Evolutionary conservation across 2,888 invertebrate species (phyloP).

Genomic region (Stenodera caucasica): DNA sequence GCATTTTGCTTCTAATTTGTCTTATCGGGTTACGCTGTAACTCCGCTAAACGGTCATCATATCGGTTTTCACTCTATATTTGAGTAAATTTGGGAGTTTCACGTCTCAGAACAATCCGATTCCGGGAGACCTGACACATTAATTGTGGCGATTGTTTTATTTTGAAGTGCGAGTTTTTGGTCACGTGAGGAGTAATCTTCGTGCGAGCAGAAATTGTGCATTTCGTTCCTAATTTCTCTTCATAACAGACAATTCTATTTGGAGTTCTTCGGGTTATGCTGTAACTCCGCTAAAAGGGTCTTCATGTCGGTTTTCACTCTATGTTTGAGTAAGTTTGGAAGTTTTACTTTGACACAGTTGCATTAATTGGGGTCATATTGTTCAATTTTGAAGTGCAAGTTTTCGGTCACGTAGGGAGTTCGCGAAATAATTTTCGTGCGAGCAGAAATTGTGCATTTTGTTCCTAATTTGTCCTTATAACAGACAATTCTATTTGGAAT

Average conservation of each 20-base stretch:
- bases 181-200: slow-evolving; percentile 7
- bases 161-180: background rate
- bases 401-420: slow-evolving; percentile 8
- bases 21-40: slow-evolving; percentile 18
- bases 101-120: too few relatives aligned
- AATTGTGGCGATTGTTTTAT: too few relatives aligned
- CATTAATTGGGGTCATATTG: too few relatives aligned
- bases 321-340: slow-evolving; percentile 21
- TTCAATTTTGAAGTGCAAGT: background rate
- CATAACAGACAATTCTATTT: slow-evolving; percentile 18
- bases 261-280: slow-evolving; percentile 20
- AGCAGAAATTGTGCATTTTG: background rate
- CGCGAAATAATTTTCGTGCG: slow-evolving; percentile 3
- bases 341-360: slow-evolving; percentile 25
- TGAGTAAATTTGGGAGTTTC: slow-evolving; percentile 22
- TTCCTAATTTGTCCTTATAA: slow-evolving; percentile 19
- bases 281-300: slow-evolving; percentile 22
- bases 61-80: slow-evolving; percentile 15
- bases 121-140: too few relatives aligned
- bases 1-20: too few relatives aligned
- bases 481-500: slow-evolving; percentile 18
- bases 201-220: too few relatives aligned
- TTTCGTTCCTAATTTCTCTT: too few relatives aligned
- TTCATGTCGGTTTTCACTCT: slow-evolving; percentile 16
- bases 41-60: slow-evolving; percentile 24